These are phyloP conservation scores for Echinops telfairi DNA, from an alignment of 2,113 vertebrate genomes.

Conservation along the genomic window DNA sequence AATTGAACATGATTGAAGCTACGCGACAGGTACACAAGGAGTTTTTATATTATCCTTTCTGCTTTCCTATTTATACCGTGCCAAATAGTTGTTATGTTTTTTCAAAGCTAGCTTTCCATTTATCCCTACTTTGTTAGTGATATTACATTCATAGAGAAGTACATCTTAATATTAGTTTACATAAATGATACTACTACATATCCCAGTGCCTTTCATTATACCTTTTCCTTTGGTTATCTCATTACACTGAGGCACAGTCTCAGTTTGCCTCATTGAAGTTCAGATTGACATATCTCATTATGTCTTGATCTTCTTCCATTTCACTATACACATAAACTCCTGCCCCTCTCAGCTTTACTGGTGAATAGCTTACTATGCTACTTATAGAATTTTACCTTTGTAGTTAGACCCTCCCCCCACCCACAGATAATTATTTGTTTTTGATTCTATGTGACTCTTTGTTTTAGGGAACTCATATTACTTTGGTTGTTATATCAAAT, in stretches of 20 bases:
- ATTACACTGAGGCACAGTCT: not conserved
- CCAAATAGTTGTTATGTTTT: not conserved
- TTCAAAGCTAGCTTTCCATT: constrained; percentile 21
- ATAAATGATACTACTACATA: not conserved
- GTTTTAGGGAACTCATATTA: too few species aligned
- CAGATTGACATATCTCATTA: not conserved
- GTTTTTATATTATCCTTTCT: not conserved
- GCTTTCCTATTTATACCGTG: constrained; percentile 8
- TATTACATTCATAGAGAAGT: not conserved
- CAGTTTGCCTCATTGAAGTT: not conserved
- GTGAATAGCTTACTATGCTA: not conserved
- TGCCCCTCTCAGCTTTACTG: not conserved
- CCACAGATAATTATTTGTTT: too few species aligned
- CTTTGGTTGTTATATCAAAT: too few species aligned
- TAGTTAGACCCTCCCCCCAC: not conserved
- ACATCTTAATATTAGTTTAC: not conserved
- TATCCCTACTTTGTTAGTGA: not conserved
- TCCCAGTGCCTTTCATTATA: not conserved
- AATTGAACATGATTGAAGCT: not conserved
- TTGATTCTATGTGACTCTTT: too few species aligned
- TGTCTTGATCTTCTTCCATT: not conserved
- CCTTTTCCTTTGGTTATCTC: not conserved
- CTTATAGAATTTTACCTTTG: not conserved
- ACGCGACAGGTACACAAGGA: not conserved
- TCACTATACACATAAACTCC: not conserved